phyloP scores from a whole-genome alignment of 1,140 invertebrate species.

The Gonatopus flavifemur region DNA sequence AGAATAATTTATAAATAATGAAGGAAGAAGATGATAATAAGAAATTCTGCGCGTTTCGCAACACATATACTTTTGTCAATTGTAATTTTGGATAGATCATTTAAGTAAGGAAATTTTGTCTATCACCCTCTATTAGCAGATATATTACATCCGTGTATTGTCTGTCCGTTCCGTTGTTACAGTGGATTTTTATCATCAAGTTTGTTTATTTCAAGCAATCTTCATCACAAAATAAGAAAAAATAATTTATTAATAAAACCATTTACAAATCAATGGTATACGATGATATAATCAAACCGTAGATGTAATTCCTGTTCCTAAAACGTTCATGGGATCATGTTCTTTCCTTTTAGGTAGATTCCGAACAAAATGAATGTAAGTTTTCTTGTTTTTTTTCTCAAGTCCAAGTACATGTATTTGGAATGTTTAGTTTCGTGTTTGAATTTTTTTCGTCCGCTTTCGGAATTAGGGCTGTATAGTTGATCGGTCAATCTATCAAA shows the following conservation, averaged over 20 bases:
- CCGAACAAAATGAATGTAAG: too few relatives aligned
- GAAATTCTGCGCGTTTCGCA: conserved; percentile 48
- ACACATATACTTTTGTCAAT: conserved; percentile 55
- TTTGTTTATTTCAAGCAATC: conserved; percentile 56
- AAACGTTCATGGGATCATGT: too few relatives aligned
- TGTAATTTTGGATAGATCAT: conserved; percentile 54
- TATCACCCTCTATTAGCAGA: conserved; percentile 43
- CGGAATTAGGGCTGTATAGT: too few relatives aligned
- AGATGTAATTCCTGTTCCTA: too few relatives aligned
- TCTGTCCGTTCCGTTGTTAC: conserved; percentile 54
- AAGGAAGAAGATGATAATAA: too few relatives aligned
- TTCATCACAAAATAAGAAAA: conserved; percentile 53
- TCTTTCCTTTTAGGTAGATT: too few relatives aligned
- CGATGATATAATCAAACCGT: too few relatives aligned
- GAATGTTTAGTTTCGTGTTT: too few relatives aligned
- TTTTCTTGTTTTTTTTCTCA: too few relatives aligned
- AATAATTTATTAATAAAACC: conserved; percentile 60
- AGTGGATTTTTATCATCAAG: conserved; percentile 53
- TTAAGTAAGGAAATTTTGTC: conserved; percentile 46
- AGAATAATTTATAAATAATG: conserved; percentile 32
- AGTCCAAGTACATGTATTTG: too few relatives aligned
- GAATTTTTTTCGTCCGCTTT: too few relatives aligned
- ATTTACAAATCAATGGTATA: conserved; percentile 56
- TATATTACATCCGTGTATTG: conserved; percentile 48
- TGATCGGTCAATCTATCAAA: too few relatives aligned